phyloP scores from a whole-genome alignment of 2,797 vertebrate genomes.

The Tolypeutes matacus region DNA sequence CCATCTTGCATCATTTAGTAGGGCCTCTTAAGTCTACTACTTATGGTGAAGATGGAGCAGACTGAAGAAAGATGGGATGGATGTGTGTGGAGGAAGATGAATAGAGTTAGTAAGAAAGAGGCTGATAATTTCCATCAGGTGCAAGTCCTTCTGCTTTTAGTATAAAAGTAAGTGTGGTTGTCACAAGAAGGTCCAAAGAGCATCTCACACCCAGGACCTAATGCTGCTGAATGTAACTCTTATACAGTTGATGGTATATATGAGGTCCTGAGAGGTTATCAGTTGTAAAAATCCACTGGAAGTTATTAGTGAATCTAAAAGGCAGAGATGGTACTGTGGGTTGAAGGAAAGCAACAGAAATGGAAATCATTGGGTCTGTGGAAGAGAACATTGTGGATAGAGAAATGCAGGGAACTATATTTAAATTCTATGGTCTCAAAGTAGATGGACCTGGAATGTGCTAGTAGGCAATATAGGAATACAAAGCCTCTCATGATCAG shows the following conservation, averaged over 20 bases:
- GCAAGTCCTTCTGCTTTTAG: not conserved
- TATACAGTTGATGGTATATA: not conserved
- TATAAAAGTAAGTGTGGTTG: not conserved
- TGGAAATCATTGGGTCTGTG: not conserved
- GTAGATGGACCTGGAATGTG: not conserved
- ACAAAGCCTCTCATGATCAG: not conserved
- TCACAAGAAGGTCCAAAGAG: not conserved
- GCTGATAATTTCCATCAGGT: not conserved
- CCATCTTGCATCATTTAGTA: not conserved
- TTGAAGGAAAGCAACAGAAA: not conserved
- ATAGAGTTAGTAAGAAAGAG: not conserved
- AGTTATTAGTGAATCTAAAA: not conserved
- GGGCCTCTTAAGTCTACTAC: not conserved
- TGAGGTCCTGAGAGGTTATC: not conserved
- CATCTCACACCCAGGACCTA: not conserved
- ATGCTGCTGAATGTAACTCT: not conserved
- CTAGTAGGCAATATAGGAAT: not conserved
- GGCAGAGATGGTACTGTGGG: not conserved
- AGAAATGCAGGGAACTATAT: not conserved
- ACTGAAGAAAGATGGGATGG: not conserved
- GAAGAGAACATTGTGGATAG: not conserved
- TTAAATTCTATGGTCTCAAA: not conserved
- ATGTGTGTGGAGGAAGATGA: not conserved
- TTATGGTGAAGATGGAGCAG: too few relatives aligned
- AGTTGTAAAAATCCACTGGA: slow-evolving; percentile 17